Base-by-base conservation (phyloP, 1,140 invertebrate species). In the Coptotermes formosanus region DNA sequence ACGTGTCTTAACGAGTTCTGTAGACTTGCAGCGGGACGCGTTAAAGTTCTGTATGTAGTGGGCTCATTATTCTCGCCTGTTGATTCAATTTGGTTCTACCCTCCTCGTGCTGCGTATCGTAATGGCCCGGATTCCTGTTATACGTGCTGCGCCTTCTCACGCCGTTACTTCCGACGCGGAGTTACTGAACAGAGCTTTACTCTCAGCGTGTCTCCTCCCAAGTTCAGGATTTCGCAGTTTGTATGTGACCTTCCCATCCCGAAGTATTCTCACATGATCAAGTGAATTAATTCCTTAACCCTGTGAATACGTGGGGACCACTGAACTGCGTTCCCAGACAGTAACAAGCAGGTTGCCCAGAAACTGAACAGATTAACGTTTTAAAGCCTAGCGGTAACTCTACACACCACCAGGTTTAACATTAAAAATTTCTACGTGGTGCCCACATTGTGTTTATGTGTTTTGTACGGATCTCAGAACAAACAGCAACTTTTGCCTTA, bases 1-100 rank as follows among this genome's bases (percentile, higher is more conserved):
- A 69, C 64, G 64, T 69, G 64, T 12, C 64, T 30, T n/a, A n/a
- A 69, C n/a, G 64, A n/a, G 64, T n/a, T 25, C 64, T 69, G 64
- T 69, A 1, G 64, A 69, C n/a, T 69, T 69, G 64, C 64, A 69
- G 64, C 21, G n/a, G 64, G n/a, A n/a, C 64, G 64, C n/a, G 64
- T 69, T 69, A 69, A 69, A 69, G 14, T 69, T 3, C 64, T 69
- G 23, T 69, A 21, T 25, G 64, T 69, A 69, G n/a, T 69, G n/a
- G n/a, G 64, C 64, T n/a, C n/a, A 69, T 69, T 69, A 69, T 69
- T 69, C 64, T 25, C 64, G 64, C 64, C 64, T 69, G 64, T 69
- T 69, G 64, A 69, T 69, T 69, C n/a, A 69, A 69, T 69, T 69
- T 69, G 64, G 64, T 69, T n/a, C 64, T n/a, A 1, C n/a, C n/a